Base-by-base conservation (phyloP, 2,113 vertebrate species). In the Castor canadensis region DNA sequence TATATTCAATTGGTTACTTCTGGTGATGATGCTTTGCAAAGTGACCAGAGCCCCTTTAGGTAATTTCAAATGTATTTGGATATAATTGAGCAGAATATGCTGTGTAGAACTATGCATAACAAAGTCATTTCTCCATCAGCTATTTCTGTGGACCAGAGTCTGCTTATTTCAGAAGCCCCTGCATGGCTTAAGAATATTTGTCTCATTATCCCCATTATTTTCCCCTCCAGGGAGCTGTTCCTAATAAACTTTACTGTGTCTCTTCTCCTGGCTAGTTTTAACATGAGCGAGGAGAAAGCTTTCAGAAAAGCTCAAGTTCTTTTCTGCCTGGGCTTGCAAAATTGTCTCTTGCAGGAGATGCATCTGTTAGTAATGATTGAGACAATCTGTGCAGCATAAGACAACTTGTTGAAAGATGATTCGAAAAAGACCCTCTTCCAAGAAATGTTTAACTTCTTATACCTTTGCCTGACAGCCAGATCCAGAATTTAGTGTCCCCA, bases 231-330 rank as follows among this genome's bases (percentile, higher is more conserved):
- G 96, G 96, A 98, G 89, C 87, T 96, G 90, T 96, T 85, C 97
- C 88, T 97, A 96, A 95, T 98, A 97, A 97, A 97, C 94, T 94
- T 97, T 60, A 72, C 92, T 95, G 79, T 96, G 87, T 92, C 91
- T 98, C 90, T 93, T 97, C 96, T 98, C 87, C 84, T 92, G 96
- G 97, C 93, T 96, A 97, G 92, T 93, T 95, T 97, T 97, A 98
- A 96, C 94, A 95, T 86, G 96, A 98, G 95, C 95, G 97, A 96
- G 67, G 97, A 95, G 96, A 92, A 95, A 96, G 84, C 92, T 96
- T 96, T 93, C 84, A 98, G 92, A 92, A 95, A 97, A 97, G 77
- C 85, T 79, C 9, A 32, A 92, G 73, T 95, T 89, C 90, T 91
- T 96, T 97, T 97, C 97, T 97, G 90, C 97, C 93, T 92, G 90